Evolutionary conservation across 2,888 invertebrate genomes (phyloP).

Genomic region (Tetranychus piercei): DNA sequence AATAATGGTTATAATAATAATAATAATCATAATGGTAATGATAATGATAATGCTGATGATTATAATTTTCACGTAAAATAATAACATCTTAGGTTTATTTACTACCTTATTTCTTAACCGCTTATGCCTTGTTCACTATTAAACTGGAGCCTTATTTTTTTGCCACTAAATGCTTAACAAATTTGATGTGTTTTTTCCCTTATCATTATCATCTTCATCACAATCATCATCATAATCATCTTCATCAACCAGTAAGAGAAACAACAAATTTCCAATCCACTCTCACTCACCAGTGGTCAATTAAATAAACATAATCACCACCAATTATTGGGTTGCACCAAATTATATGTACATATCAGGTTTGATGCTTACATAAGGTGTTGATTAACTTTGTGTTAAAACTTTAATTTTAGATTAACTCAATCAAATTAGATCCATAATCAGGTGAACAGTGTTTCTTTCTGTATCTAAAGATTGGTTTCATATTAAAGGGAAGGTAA

Average conservation of each 20-base stretch:
- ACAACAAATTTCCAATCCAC: neutral
- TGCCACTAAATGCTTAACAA: neutral
- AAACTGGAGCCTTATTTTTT: neutral
- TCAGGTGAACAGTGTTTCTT: neutral
- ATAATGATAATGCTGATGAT: neutral
- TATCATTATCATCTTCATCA: slow-evolving; percentile 17
- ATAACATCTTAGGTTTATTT: slow-evolving; percentile 9
- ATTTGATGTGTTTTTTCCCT: neutral
- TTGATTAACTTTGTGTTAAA: neutral
- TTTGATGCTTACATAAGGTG: neutral
- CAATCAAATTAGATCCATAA: neutral
- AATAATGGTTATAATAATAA: neutral
- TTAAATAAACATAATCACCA: neutral
- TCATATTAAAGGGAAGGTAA: neutral
- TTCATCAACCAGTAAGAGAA: no score
- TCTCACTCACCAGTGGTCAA: neutral
- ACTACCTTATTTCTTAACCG: slow-evolving; percentile 1
- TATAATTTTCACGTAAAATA: neutral
- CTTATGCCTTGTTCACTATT: neutral
- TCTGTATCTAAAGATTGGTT: no score
- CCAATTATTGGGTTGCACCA: neutral
- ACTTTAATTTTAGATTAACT: neutral
- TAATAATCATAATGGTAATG: neutral
- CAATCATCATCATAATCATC: neutral
- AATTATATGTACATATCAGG: neutral